Evolutionary conservation across 37 sponge, comb jelly and placozoan genomes (phyloP).

Genomic region (Bolinopsis microptera): DNA sequence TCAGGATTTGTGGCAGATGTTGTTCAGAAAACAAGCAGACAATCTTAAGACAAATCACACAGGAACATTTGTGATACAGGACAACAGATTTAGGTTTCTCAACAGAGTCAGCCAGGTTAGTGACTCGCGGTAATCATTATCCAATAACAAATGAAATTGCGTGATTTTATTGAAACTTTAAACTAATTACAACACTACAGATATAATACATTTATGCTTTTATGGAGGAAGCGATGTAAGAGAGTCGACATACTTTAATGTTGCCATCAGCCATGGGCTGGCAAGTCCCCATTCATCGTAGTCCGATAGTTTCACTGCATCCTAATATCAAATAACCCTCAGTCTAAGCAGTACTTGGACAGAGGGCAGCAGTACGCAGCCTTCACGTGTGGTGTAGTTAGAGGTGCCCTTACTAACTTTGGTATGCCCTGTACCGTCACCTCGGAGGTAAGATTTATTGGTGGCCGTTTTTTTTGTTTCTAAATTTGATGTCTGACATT

Average conservation of each 20-base stretch:
- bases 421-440: conserved; percentile 5
- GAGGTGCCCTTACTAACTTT: conserved; percentile 30
- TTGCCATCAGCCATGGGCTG: too few relatives aligned
- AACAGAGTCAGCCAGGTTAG: conserved; percentile 35
- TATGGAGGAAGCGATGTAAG: too few relatives aligned
- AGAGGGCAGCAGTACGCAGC: not conserved
- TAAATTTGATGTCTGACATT: too few relatives aligned
- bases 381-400: conserved; percentile 28
- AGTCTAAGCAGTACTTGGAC: conserved; percentile 4
- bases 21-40: conserved; percentile 46
- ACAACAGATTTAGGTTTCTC: conserved; percentile 42
- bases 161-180: not conserved
- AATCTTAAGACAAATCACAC: conserved; percentile 34
- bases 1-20: conserved; percentile 38
- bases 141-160: too few relatives aligned
- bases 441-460: not conserved
- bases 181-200: not conserved
- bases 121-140: not conserved
- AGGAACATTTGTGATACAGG: conserved; percentile 20
- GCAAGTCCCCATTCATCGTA: too few relatives aligned
- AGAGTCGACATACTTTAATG: too few relatives aligned
- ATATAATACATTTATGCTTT: too few relatives aligned
- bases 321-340: not conserved
- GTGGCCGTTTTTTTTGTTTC: not conserved
- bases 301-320: too few relatives aligned